Percentiles rank a stretch among this genome's conserved stretches.
phyloP scores from a whole-genome alignment of 2,113 vertebrate species.

The Gymnorhina tibicen region DNA sequence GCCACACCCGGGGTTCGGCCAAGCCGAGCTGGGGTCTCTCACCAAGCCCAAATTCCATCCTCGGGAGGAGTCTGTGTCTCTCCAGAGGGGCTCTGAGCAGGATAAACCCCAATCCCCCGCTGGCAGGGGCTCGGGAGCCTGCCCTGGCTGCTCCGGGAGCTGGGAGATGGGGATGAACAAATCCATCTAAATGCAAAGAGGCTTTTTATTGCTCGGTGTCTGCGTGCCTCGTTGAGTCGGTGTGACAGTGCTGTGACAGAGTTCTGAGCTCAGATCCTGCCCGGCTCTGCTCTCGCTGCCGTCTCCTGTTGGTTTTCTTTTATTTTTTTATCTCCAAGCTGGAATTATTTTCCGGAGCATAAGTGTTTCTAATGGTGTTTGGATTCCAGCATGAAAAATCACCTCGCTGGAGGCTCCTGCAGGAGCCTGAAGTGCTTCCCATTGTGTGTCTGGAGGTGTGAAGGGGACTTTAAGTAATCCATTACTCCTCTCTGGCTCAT shows the following conservation, averaged over 20 bases:
- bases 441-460: not conserved
- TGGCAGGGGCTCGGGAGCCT: not conserved
- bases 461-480: not conserved
- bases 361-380: slow-evolving; percentile 9
- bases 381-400: slow-evolving; percentile 26
- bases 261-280: not conserved
- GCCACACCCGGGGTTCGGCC: not conserved
- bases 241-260: not conserved
- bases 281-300: not conserved
- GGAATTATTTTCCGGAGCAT: not conserved
- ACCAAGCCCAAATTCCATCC: not conserved
- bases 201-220: not conserved
- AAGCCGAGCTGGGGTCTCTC: accelerated
- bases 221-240: not conserved
- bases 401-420: slow-evolving; percentile 12
- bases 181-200: not conserved
- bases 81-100: not conserved
- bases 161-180: not conserved
- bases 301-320: not conserved
- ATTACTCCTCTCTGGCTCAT: not conserved
- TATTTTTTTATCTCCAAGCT: not conserved
- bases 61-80: not conserved
- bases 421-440: not conserved
- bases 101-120: accelerated
- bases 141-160: not conserved